phyloP scores from a whole-genome alignment of 2,888 invertebrate genomes.

The Pasiphila rectangulata region DNA sequence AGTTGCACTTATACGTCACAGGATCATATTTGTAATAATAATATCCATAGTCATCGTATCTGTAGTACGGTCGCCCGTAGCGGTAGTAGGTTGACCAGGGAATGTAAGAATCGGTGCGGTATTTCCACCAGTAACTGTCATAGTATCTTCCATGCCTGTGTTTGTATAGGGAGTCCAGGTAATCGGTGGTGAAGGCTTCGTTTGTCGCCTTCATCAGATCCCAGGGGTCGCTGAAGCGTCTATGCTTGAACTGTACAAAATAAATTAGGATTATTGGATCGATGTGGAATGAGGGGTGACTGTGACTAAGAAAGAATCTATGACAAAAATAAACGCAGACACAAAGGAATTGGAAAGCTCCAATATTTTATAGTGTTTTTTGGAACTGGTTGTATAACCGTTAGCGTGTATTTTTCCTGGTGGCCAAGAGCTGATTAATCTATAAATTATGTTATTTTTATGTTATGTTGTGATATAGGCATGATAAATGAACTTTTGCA shows the following conservation, averaged over 20 bases:
- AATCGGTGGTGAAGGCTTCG: constrained; percentile 58
- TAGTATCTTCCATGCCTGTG: constrained; percentile 45
- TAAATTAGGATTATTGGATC: constrained; percentile 1
- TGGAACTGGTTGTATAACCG: no score
- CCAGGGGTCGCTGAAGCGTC: constrained; percentile 59
- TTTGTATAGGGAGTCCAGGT: constrained; percentile 60
- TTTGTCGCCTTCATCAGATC: constrained; percentile 51
- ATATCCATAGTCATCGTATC: constrained; percentile 12
- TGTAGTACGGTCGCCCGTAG: constrained; percentile 15
- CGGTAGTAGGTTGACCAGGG: constrained; percentile 23
- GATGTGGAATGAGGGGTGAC: not conserved
- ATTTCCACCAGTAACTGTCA: constrained; percentile 18
- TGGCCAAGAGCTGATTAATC: no score
- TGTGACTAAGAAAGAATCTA: not conserved
- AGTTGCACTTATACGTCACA: constrained; percentile 13
- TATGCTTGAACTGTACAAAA: constrained; percentile 46
- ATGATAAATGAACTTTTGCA: not conserved
- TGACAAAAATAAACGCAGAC: not conserved
- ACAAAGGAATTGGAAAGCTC: not conserved
- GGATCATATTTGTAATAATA: constrained; percentile 16
- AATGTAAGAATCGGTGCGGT: constrained; percentile 20
- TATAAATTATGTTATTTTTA: no score
- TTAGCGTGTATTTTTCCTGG: constrained; percentile 1
- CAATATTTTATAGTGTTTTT: no score
- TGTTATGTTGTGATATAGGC: no score